Evolutionary conservation across 2,113 vertebrate species (phyloP).

Genomic region (Myrmecobius fasciatus): DNA sequence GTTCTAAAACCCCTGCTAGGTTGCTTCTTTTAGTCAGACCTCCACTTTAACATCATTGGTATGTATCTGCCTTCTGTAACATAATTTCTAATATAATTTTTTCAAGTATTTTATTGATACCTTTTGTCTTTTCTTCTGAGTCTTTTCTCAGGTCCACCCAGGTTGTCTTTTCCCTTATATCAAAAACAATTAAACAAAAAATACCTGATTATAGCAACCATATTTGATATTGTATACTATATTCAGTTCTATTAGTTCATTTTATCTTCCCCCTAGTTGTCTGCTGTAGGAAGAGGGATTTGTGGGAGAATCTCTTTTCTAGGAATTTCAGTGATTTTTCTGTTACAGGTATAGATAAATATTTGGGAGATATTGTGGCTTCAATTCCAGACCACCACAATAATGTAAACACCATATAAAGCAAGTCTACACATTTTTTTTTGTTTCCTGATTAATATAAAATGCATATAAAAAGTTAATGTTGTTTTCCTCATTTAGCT

Average conservation of each 20-base stretch:
- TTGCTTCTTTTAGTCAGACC: not conserved
- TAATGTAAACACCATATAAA: not conserved
- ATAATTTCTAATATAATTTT: not conserved
- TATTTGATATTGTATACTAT: not conserved
- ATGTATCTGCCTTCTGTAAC: not conserved
- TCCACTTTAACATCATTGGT: not conserved
- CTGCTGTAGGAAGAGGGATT: too few species aligned
- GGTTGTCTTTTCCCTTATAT: not conserved
- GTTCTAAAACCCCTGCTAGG: not conserved
- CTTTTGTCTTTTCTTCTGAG: not conserved
- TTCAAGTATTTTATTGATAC: not conserved
- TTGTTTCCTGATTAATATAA: too few species aligned
- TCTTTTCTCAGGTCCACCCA: not conserved
- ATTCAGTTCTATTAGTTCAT: not conserved
- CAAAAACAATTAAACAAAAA: not conserved
- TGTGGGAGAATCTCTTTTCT: not conserved
- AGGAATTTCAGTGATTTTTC: not conserved
- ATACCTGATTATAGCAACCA: not conserved
- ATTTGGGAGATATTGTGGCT: too few species aligned
- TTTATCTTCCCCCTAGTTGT: not conserved
- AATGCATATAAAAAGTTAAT: not conserved
- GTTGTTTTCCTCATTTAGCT: not conserved
- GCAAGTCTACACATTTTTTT: not conserved
- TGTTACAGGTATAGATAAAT: too few species aligned
- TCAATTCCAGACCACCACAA: not conserved